Evolutionary conservation across 92 coral and sea anemone genomes (phyloP).

Genomic region (Epizoanthus fatuus): DNA sequence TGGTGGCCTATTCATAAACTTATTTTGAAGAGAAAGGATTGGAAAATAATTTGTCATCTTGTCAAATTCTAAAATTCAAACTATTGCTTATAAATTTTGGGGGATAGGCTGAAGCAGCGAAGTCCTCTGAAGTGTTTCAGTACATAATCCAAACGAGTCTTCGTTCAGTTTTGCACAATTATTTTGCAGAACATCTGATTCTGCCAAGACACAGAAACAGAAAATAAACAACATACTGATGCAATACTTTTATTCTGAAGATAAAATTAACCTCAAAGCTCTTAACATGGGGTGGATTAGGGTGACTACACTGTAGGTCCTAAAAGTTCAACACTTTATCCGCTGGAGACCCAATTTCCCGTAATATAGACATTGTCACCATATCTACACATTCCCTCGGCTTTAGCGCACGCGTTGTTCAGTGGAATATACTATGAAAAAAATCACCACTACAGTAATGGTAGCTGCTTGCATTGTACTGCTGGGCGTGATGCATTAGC

Average conservation of each 20-base stretch:
- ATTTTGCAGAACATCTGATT: not conserved
- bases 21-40: conserved; percentile 12
- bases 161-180: conserved; percentile 8
- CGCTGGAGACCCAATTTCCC: not conserved
- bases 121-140: not conserved
- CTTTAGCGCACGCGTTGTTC: not conserved
- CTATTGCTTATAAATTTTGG: not conserved
- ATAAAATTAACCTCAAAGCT: conserved; percentile 22
- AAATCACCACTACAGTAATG: not conserved
- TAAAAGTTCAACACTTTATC: not conserved
- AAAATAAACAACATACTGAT: not conserved
- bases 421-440: not conserved
- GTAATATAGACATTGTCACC: too few relatives aligned
- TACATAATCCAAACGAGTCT: not conserved
- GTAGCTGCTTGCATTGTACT: not conserved
- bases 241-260: not conserved
- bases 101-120: not conserved
- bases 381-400: not conserved
- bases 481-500: not conserved
- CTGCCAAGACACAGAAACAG: conserved; percentile 17
- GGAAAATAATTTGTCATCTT: conserved; percentile 44
- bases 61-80: conserved; percentile 14
- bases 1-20: conserved; percentile 39
- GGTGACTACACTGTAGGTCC: not conserved
- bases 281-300: conserved; percentile 14